Evolutionary conservation across 2,888 invertebrate genomes (phyloP).

Genomic region (Agonopterix subpropinquella): DNA sequence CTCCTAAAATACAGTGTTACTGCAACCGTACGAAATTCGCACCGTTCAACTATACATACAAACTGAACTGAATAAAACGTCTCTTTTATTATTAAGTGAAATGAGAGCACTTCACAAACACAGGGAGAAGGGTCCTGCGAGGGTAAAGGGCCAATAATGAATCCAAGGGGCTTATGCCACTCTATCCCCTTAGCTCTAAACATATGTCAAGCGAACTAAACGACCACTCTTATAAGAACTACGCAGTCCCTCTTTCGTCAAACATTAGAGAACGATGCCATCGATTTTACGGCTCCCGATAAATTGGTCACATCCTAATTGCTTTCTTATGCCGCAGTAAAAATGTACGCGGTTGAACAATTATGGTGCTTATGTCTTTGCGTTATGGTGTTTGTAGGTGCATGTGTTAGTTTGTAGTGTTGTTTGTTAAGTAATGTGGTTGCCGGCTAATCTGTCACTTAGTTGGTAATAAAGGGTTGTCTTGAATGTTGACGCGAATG

Average conservation of each 20-base stretch:
- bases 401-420: constrained; percentile 9
- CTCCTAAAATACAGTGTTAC: no score
- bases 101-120: constrained; percentile 57
- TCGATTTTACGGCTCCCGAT: constrained; percentile 23
- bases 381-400: constrained; percentile 11
- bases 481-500: not conserved
- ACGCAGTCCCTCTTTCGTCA: no score
- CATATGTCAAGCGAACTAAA: constrained; percentile 58
- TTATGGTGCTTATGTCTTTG: constrained; percentile 22
- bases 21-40: not conserved
- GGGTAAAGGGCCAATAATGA: constrained; percentile 60
- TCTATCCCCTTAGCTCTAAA: constrained; percentile 56
- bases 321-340: constrained; percentile 45
- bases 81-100: constrained; percentile 38
- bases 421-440: constrained; percentile 38
- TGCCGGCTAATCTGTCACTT: constrained; percentile 41
- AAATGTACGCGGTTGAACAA: constrained; percentile 21
- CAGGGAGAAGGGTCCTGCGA: constrained; percentile 43
- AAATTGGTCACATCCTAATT: constrained; percentile 46
- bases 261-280: not conserved
- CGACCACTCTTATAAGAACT: constrained; percentile 13
- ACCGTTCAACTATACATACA: constrained; percentile 9
- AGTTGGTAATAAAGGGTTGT: constrained; percentile 24
- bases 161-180: constrained; percentile 65
- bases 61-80: constrained; percentile 14